These are phyloP conservation scores for Corythoichthys haematopterus DNA, from an alignment of 2,113 vertebrate genomes.

Conservation along the genomic window DNA sequence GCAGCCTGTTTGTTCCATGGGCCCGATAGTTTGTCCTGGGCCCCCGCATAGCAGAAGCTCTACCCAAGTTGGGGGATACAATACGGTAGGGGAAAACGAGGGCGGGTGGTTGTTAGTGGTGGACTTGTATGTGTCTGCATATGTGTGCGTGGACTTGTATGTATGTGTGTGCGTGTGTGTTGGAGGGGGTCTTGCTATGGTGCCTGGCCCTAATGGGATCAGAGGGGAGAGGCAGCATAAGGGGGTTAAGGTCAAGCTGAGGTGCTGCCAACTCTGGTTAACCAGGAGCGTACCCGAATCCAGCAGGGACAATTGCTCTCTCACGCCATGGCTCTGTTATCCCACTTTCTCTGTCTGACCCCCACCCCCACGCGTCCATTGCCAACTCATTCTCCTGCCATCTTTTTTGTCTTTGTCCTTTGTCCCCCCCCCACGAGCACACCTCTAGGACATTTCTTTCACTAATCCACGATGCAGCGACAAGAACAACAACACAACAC, in stretches of 20 bases:
- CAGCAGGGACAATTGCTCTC: slow-evolving; percentile 66
- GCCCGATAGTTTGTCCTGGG: slow-evolving; percentile 53
- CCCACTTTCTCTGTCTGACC: slow-evolving; percentile 23
- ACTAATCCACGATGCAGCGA: slow-evolving; percentile 1
- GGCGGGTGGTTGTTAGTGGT: slow-evolving; percentile 8
- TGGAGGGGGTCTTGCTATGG: slow-evolving; percentile 41
- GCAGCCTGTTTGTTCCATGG: slow-evolving; percentile 51
- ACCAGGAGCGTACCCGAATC: slow-evolving; percentile 39
- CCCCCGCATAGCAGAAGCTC: slow-evolving; percentile 36
- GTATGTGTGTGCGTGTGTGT: slow-evolving; percentile 5
- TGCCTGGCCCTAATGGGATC: slow-evolving; percentile 67
- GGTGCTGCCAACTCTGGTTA: slow-evolving; percentile 71
- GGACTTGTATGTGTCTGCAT: slow-evolving; percentile 22
- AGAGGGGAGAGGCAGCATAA: slow-evolving; percentile 49
- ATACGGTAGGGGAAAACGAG: slow-evolving; percentile 19
- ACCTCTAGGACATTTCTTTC: not conserved
- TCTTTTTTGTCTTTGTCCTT: slow-evolving; percentile 26
- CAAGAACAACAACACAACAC: not conserved
- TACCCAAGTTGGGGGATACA: slow-evolving; percentile 24
- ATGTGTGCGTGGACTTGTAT: slow-evolving; percentile 6
- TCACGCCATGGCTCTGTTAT: slow-evolving; percentile 55
- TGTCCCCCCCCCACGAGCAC: not conserved
- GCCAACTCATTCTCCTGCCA: slow-evolving; percentile 26
- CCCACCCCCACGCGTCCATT: slow-evolving; percentile 7
- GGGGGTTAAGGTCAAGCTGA: slow-evolving; percentile 61